phyloP scores from a whole-genome alignment of 2,113 vertebrate genomes.

The Halcyon malimbica region DNA sequence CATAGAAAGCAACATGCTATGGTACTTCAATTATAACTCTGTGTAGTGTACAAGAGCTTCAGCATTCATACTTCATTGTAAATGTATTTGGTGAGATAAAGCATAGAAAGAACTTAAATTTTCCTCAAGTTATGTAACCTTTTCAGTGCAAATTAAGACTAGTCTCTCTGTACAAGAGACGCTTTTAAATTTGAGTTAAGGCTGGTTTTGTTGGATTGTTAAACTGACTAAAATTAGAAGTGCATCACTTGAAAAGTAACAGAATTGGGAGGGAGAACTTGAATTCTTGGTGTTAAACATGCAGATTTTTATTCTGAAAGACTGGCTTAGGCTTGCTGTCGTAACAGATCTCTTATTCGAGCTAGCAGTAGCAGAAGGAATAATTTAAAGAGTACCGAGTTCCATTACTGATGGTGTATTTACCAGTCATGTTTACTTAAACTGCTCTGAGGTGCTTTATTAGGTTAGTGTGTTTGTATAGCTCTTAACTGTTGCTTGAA shows the following conservation, averaged over 20 bases:
- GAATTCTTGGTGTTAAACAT: not conserved
- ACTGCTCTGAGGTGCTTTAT: not conserved
- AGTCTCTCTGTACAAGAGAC: not conserved
- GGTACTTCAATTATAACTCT: not conserved
- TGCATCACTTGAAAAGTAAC: not conserved
- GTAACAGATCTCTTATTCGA: not conserved
- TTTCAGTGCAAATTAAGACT: not conserved
- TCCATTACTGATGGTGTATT: not conserved
- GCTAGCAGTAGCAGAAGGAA: not conserved
- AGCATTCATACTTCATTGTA: not conserved
- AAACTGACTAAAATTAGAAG: not conserved
- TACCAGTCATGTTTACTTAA: not conserved
- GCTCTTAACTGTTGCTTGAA: not conserved
- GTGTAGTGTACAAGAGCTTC: not conserved
- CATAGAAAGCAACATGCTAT: not conserved
- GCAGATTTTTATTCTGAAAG: not conserved
- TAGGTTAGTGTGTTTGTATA: not conserved
- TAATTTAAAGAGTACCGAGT: not conserved
- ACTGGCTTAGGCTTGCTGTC: not conserved
- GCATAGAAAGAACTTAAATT: not conserved
- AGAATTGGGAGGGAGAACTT: not conserved
- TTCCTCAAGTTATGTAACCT: accelerated
- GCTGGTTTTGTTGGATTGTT: not conserved
- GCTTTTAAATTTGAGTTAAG: not conserved
- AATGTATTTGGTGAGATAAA: not conserved